These are phyloP conservation scores for Romanogobio albipinnatus DNA, from an alignment of 2,113 vertebrate species.

Conservation along the genomic window DNA sequence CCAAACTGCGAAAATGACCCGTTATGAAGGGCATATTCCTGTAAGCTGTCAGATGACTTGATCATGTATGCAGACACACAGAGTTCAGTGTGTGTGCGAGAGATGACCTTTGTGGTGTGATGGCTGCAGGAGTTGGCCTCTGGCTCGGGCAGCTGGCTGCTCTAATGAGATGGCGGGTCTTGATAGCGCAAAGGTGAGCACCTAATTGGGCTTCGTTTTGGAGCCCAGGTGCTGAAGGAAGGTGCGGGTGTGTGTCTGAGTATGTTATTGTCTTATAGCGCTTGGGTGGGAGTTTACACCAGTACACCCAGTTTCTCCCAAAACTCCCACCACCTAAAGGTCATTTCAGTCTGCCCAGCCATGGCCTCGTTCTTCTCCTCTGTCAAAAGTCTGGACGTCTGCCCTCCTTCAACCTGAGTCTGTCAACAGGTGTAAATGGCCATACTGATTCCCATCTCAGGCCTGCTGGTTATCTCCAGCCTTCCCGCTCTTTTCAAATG, in stretches of 20 bases:
- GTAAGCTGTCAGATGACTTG: conserved; percentile 19
- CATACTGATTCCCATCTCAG: conserved; percentile 73
- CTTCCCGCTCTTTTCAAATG: conserved; percentile 66
- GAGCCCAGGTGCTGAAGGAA: conserved; percentile 70
- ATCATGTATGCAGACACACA: conserved; percentile 7
- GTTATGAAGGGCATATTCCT: neutral
- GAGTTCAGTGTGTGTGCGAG: conserved; percentile 23
- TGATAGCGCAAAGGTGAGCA: conserved; percentile 76
- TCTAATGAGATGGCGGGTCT: conserved; percentile 75
- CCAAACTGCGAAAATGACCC: neutral
- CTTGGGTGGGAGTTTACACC: conserved; percentile 41
- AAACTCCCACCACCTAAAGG: conserved; percentile 54
- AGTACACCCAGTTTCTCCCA: conserved; percentile 33
- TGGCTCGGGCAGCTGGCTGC: conserved; percentile 74
- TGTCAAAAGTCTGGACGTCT: conserved; percentile 6
- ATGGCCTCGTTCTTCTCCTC: conserved; percentile 39
- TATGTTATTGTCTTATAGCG: conserved; percentile 45
- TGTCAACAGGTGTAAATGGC: conserved; percentile 72
- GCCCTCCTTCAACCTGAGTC: conserved; percentile 34
- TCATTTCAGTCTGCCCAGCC: conserved; percentile 32
- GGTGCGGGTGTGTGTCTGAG: conserved; percentile 15
- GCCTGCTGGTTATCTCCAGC: conserved; percentile 68
- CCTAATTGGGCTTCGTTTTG: conserved; percentile 64
- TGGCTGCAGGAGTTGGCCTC: conserved; percentile 66
- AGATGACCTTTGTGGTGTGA: conserved; percentile 71